Evolutionary conservation across 2,797 vertebrate species (phyloP).

Genomic region (Poecilia velifera): DNA sequence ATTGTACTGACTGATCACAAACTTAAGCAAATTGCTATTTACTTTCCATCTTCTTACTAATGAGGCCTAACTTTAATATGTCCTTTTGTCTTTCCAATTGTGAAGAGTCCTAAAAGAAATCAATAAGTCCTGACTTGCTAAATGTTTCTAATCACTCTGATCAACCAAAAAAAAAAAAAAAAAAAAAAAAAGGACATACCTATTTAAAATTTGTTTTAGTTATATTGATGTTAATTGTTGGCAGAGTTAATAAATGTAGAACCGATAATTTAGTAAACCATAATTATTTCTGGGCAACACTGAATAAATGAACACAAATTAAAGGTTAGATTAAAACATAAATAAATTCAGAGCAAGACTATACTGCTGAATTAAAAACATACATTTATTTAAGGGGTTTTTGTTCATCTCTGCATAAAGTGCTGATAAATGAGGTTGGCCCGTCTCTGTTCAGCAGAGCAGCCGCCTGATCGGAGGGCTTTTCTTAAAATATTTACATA

Average conservation of each 20-base stretch:
- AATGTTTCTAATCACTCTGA: background rate
- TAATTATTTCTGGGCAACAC: background rate
- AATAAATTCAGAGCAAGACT: background rate
- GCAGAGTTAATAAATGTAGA: background rate
- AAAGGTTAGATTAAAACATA: background rate
- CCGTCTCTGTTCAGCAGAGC: conserved; percentile 19
- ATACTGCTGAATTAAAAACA: background rate
- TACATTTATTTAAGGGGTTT: background rate
- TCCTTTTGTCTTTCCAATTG: background rate
- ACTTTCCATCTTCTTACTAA: background rate
- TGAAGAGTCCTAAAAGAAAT: background rate
- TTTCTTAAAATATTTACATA: conserved; percentile 58
- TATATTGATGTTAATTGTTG: background rate
- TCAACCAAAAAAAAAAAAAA: background rate
- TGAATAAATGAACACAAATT: background rate
- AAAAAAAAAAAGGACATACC: background rate
- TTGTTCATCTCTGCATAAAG: background rate
- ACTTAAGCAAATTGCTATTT: background rate
- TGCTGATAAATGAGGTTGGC: background rate
- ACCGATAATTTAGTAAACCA: background rate
- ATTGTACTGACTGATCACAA: background rate
- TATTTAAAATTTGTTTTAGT: background rate
- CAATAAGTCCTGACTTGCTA: background rate
- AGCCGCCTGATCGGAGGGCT: conserved; percentile 41
- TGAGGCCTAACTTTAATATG: background rate